Base-by-base conservation (phyloP, 1,140 invertebrate genomes). In the Drosophila lini region DNA sequence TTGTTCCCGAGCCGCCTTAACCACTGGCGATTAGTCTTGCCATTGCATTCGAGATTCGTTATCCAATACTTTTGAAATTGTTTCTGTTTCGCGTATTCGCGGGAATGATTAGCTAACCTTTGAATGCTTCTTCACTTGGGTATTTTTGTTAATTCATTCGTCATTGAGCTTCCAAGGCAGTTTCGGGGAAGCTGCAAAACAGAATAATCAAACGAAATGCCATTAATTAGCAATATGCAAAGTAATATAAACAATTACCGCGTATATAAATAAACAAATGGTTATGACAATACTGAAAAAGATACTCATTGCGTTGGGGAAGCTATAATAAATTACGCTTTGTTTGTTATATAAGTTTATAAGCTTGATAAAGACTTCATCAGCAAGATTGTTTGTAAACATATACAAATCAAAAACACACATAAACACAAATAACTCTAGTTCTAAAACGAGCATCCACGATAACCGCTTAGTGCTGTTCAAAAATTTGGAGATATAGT, bases 141-240 rank as follows among this genome's bases (percentile, higher is more conserved):
- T 16, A 9, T 41, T 25, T 58, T 40, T 44, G 50, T 56, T 71
- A 70, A 78, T 78, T 78, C 19, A 38, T 71, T 71, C 57, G 47
- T 77, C 74, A 76, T 77, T 76, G 74, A 75, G 74, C 40, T 25
- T 40, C 28, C 52, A 71, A 59, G 57, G 34, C 47, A 28, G 15
- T 52, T 25, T 25, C 38, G 34, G 16, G 15, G 67, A 19, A 45
- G 55, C 73, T 76, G 74, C 61, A 58, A 76, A 76, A 76, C 61
- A 57, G 36, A 75, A 76, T 41, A 76, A 59, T 67, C 42, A 76
- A 75, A 52, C 62, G 53, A 76, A 42, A 76, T 60, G 41, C 41
- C 74, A 76, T 76, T 67, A 76, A 68, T 76, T 76, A 76, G 40
- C 73, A 76, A 44, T 68, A 68, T 59, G 74, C 74, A 59, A 77